These are phyloP conservation scores for Agriopis aurantiaria DNA, from an alignment of 2,888 invertebrate genomes.

Conservation along the genomic window DNA sequence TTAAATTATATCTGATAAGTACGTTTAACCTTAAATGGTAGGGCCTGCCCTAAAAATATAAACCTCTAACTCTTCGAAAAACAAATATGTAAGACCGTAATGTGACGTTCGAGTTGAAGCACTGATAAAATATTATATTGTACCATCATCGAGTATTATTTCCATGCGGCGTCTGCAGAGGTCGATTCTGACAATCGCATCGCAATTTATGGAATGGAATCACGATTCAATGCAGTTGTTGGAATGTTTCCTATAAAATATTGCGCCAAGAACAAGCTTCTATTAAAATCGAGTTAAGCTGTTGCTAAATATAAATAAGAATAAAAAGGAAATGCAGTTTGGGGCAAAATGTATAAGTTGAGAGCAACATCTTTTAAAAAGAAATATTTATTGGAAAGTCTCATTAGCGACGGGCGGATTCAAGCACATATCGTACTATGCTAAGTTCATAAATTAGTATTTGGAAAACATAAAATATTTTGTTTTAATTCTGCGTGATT, in stretches of 20 bases:
- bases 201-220: conserved; percentile 40
- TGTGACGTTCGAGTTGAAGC: not conserved
- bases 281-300: not conserved
- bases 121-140: conserved; percentile 8
- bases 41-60: not conserved
- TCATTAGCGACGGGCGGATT: no score
- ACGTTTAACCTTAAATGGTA: no score
- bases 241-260: conserved; percentile 13
- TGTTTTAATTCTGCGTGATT: no score
- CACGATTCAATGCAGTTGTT: conserved; percentile 20
- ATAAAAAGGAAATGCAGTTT: no score
- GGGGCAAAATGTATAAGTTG: no score
- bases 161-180: conserved; percentile 33
- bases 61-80: not conserved
- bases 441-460: no score
- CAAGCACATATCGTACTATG: no score
- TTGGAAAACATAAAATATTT: no score
- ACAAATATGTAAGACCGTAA: not conserved
- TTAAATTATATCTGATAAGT: no score
- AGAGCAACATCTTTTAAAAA: no score
- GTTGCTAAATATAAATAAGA: not conserved
- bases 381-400: no score
- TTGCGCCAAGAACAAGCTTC: conserved; percentile 1
- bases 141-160: conserved; percentile 30
- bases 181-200: conserved; percentile 36